phyloP scores from a whole-genome alignment of 2,888 invertebrate genomes.

The Sisyra nigra region DNA sequence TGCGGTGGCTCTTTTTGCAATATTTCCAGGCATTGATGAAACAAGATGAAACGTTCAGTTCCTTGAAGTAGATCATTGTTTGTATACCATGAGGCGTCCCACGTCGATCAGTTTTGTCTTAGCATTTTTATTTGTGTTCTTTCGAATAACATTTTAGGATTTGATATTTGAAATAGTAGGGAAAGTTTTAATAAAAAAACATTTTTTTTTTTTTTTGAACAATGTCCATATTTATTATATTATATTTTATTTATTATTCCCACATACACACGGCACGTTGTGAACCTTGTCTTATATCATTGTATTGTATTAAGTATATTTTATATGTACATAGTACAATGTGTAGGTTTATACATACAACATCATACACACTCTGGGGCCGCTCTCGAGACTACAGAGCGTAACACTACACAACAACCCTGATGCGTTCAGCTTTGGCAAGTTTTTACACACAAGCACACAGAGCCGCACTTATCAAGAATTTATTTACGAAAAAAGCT shows the following conservation, averaged over 20 bases:
- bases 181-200: conserved; percentile 18
- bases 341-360: conserved; percentile 42
- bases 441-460: conserved; percentile 38
- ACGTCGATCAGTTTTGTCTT: too few species aligned
- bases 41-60: not conserved
- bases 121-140: too few species aligned
- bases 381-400: conserved; percentile 30
- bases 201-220: conserved; percentile 54
- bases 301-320: conserved; percentile 39
- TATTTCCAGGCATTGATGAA: not conserved
- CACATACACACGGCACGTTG: conserved; percentile 84
- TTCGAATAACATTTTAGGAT: too few species aligned
- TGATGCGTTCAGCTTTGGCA: conserved; percentile 10
- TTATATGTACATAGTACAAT: conserved; percentile 56
- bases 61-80: too few species aligned
- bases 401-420: not conserved
- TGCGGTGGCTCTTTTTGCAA: too few species aligned
- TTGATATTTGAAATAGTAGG: not conserved
- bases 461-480: conserved; percentile 24
- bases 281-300: conserved; percentile 72
- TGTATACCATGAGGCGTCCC: too few species aligned
- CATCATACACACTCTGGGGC: conserved; percentile 45
- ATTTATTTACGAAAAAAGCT: too few species aligned
- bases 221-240: conserved; percentile 51
- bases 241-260: conserved; percentile 52